phyloP scores from a whole-genome alignment of 2,797 vertebrate species.

The Dicrostonyx torquatus region DNA sequence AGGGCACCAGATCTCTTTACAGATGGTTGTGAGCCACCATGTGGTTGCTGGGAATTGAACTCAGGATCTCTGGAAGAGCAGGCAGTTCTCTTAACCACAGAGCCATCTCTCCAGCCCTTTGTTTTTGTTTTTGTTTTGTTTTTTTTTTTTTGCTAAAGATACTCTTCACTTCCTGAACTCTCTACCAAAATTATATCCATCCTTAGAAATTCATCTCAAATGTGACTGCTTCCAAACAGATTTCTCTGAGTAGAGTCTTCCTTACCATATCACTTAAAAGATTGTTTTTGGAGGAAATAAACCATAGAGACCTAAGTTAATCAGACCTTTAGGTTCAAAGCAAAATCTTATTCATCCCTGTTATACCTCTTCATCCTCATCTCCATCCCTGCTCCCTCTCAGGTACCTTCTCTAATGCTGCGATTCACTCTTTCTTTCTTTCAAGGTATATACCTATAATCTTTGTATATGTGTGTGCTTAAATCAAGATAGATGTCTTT shows the following conservation, averaged over 20 bases:
- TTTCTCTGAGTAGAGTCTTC: slow-evolving; percentile 9
- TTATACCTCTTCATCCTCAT: background rate
- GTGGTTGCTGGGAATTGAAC: too few species aligned
- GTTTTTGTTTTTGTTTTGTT: too few species aligned
- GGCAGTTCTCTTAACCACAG: too few species aligned
- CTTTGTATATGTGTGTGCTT: background rate
- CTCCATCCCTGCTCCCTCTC: background rate
- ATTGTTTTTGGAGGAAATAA: background rate
- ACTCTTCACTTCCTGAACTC: background rate
- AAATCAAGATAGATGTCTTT: slow-evolving; percentile 14
- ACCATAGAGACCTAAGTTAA: slow-evolving; percentile 3
- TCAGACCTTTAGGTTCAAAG: background rate
- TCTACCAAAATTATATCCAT: background rate
- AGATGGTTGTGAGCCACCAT: too few species aligned
- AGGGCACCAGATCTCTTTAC: too few species aligned
- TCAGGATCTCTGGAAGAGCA: too few species aligned
- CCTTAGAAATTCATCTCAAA: slow-evolving; percentile 47
- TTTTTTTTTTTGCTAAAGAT: background rate
- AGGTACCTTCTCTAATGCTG: slow-evolving; percentile 34
- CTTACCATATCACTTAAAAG: background rate
- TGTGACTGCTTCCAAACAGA: slow-evolving; percentile 43
- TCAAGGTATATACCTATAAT: background rate
- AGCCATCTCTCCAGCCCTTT: too few species aligned
- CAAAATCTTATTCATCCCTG: slow-evolving; percentile 39
- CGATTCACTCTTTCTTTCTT: background rate